Evolutionary conservation across 2,113 vertebrate species (phyloP).

Genomic region (Microcebus griseorufus): DNA sequence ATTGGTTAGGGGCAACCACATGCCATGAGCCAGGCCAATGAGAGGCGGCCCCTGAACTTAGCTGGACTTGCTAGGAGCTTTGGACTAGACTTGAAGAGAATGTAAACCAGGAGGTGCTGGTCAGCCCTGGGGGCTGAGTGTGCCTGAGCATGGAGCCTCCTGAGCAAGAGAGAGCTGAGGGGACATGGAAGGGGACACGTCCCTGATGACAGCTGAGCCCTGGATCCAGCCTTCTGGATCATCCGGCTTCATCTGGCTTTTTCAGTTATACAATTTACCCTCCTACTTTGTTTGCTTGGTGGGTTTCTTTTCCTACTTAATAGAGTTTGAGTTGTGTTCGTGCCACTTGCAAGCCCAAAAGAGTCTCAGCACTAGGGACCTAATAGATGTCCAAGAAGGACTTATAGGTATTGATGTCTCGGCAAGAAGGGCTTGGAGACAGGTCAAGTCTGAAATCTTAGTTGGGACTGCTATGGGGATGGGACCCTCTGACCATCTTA

Average conservation of each 20-base stretch:
- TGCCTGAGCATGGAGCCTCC: not conserved
- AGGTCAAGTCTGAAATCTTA: not conserved
- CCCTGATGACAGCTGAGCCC: not conserved
- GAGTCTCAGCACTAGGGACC: not conserved
- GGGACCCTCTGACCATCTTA: not conserved
- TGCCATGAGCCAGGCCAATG: not conserved
- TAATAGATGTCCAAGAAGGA: not conserved
- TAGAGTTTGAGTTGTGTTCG: not conserved
- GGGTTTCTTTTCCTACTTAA: too few species aligned
- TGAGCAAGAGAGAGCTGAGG: not conserved
- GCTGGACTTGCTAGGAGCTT: not conserved
- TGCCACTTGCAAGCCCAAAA: not conserved
- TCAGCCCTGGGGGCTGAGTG: not conserved
- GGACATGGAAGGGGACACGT: not conserved
- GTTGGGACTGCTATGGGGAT: not conserved
- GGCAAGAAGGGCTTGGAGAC: not conserved
- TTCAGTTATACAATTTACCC: not conserved
- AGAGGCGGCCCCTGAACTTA: not conserved
- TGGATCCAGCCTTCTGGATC: not conserved
- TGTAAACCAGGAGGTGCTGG: fast-evolving
- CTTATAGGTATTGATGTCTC: not conserved
- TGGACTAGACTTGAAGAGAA: not conserved
- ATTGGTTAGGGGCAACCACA: not conserved
- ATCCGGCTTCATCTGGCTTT: not conserved
- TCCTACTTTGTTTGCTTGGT: too few species aligned